Evolutionary conservation across 2,888 invertebrate genomes (phyloP), one percentile per base, ranked within the genome.

Genomic region (Teleiodes luculella): DNA sequence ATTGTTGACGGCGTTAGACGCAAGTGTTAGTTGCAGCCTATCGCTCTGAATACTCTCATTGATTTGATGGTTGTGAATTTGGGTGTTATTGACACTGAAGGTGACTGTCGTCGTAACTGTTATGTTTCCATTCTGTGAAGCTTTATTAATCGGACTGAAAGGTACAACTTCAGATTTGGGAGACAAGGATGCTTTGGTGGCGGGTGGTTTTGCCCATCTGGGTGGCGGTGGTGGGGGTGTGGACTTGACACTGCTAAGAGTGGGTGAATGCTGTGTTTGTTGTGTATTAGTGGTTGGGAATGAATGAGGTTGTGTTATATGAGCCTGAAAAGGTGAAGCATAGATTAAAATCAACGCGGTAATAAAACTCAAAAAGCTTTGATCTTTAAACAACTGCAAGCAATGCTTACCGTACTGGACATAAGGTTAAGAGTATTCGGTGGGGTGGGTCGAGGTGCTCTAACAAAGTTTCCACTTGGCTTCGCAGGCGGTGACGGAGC

Each of bases 21-120:
- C 82, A 86, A 89, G 86, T 83, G 89, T 89, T 89, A 89, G 80
- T 87, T 88, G 89, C 71, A 87, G 76, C 67, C 81, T 80, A 63
- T 90, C 86, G 63, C 79, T 87, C 68, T 85, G 81, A 70, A 88
- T 84, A 72, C 78, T 78, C 70, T 89, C 83, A 71, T 87, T 83
- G 78, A 86, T 84, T 80, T 90, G 83, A 71, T 92, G 91, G 61
- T 86, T 88, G 68, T 86, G 88, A 67, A 86, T 80, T 76, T 88
- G 86, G 55, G 86, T 84, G 71, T 91, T 90, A 83, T 93, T 94
- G 65, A 95, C 94, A 67, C 94, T 94, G 77, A 95, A 95, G 14
- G 95, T 95, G 47, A 96, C 95, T n/a, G 95, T 95, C n/a, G 95
- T 95, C 47, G 96, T 95, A 49, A 95, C 95, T 45, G 94, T 95